phyloP scores from a whole-genome alignment of 2,113 vertebrate species.

The Diadophis punctatus region DNA sequence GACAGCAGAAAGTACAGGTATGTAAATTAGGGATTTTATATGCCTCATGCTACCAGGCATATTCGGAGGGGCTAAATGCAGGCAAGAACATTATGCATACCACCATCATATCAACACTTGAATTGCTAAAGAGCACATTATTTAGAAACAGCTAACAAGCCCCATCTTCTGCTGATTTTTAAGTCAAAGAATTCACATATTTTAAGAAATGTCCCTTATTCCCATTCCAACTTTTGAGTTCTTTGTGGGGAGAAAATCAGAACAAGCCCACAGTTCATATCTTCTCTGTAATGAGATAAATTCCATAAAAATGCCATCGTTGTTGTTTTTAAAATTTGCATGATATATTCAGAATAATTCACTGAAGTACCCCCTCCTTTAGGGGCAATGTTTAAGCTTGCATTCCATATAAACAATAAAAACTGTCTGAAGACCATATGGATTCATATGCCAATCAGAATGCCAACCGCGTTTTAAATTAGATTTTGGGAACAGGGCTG shows the following conservation, averaged over 20 bases:
- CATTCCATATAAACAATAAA: not conserved
- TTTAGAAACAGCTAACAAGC: not conserved
- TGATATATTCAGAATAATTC: not conserved
- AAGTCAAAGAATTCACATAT: not conserved
- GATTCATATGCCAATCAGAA: not conserved
- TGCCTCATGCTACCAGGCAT: not conserved
- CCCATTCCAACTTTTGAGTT: not conserved
- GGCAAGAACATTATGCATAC: not conserved
- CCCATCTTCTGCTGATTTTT: not conserved
- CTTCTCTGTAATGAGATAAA: not conserved
- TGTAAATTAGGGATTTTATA: fast-evolving
- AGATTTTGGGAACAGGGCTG: not conserved
- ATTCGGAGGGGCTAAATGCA: not conserved
- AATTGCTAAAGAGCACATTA: not conserved
- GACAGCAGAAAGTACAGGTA: slow-evolving; percentile 30
- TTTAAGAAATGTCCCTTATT: not conserved
- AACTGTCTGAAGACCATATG: not conserved
- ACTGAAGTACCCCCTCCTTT: not conserved
- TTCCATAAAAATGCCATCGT: not conserved
- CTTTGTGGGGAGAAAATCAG: not conserved
- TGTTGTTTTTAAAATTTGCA: not conserved
- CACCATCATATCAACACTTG: not conserved
- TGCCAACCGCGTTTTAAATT: not conserved
- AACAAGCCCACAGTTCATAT: not conserved
- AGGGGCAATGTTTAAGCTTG: not conserved